Evolutionary conservation across 2,113 vertebrate species (phyloP).

Genomic region (Rallus limicola): DNA sequence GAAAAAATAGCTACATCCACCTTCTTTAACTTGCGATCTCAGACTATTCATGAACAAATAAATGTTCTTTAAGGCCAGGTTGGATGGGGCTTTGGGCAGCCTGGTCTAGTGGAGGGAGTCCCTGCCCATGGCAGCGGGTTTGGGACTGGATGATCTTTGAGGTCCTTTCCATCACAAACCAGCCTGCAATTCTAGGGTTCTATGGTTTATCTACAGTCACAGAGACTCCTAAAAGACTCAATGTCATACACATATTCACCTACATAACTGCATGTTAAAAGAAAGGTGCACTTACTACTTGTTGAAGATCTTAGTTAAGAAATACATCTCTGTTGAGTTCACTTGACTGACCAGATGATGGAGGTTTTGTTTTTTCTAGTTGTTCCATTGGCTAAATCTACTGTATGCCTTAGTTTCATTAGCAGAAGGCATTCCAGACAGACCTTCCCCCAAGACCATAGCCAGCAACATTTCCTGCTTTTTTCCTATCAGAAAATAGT

Average conservation of each 20-base stretch:
- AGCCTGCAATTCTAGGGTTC: too few relatives aligned
- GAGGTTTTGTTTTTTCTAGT: neutral
- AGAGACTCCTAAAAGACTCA: neutral
- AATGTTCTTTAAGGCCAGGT: neutral
- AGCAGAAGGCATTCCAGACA: neutral
- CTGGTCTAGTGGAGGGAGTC: too few relatives aligned
- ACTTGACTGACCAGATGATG: neutral
- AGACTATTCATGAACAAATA: neutral
- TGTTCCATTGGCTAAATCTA: neutral
- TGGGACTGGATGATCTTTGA: too few relatives aligned
- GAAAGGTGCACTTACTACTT: neutral
- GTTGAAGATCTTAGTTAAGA: neutral
- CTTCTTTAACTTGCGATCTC: neutral
- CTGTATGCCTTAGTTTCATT: neutral
- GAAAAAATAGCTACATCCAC: neutral
- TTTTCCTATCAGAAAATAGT: neutral
- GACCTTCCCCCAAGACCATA: neutral
- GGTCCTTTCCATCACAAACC: too few relatives aligned
- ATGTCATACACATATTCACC: fast-evolving
- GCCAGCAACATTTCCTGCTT: neutral
- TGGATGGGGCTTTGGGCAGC: too few relatives aligned
- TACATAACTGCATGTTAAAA: neutral
- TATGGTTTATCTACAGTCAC: neutral
- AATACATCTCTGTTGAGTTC: neutral
- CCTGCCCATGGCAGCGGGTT: too few relatives aligned